These are phyloP conservation scores for Crotalus helleri DNA, from an alignment of 2,113 vertebrate genomes.

Conservation along the genomic window DNA sequence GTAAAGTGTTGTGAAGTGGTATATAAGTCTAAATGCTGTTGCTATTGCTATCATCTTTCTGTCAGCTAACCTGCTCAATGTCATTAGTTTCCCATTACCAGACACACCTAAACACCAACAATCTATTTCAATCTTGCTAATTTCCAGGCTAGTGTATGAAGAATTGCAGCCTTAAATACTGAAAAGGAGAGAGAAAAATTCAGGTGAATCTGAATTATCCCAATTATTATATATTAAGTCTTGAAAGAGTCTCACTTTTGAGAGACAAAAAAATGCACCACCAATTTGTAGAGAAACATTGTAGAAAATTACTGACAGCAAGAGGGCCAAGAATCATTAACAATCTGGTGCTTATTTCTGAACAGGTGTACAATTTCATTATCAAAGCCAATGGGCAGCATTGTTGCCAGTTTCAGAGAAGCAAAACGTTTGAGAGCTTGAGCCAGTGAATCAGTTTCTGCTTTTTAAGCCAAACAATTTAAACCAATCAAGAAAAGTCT, in stretches of 20 bases:
- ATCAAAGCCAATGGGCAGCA: conserved; percentile 61
- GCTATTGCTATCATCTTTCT: not conserved
- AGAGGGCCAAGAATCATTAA: conserved; percentile 62
- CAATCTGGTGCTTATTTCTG: conserved; percentile 67
- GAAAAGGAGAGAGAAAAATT: not conserved
- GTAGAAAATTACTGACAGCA: conserved; percentile 43
- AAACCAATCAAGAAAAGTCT: conserved; percentile 49
- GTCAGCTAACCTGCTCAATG: not conserved
- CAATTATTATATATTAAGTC: not conserved
- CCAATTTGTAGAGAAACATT: conserved; percentile 63
- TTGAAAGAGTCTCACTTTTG: conserved; percentile 37
- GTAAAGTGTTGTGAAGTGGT: no score
- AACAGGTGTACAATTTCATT: conserved; percentile 67
- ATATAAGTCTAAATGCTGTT: no score
- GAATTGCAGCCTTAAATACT: not conserved
- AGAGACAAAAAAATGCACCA: conserved; percentile 39
- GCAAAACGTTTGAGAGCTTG: conserved; percentile 44
- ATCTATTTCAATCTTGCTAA: not conserved
- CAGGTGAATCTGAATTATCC: not conserved
- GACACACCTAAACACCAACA: not conserved
- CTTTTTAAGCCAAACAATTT: conserved; percentile 47
- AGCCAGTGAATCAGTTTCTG: conserved; percentile 52
- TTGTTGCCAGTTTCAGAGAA: conserved; percentile 53
- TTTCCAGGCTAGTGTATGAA: not conserved
- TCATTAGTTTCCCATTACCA: not conserved